Evolutionary conservation across 2,113 vertebrate genomes (phyloP).

Genomic region (Myrmophylax atrothorax): DNA sequence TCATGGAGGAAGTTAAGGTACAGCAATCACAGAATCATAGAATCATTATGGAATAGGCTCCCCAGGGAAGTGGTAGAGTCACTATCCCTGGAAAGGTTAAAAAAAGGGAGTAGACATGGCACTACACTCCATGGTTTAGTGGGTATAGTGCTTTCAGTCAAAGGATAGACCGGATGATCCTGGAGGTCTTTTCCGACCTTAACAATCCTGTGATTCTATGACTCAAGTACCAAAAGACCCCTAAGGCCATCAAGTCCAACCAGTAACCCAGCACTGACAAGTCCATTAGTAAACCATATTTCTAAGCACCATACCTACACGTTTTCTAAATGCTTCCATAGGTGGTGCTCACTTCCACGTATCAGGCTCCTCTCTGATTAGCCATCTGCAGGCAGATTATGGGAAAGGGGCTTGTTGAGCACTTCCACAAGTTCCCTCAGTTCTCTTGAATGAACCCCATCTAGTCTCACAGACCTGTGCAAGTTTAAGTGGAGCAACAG

Average conservation of each 20-base stretch:
- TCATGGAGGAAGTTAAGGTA: neutral
- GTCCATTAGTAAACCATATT: neutral
- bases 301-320: neutral
- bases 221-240: neutral
- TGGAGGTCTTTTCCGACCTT: neutral
- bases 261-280: neutral
- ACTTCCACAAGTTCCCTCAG: neutral
- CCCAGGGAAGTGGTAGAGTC: neutral
- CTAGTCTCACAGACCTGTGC: neutral
- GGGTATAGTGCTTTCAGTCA: neutral
- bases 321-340: neutral
- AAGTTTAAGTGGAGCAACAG: neutral
- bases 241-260: neutral
- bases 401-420: neutral
- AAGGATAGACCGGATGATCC: neutral
- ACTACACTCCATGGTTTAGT: neutral
- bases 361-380: neutral
- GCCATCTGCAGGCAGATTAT: neutral
- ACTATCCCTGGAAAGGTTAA: neutral
- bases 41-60: neutral
- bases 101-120: neutral
- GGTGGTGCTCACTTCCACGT: neutral
- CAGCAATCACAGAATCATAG: neutral
- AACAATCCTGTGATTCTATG: neutral
- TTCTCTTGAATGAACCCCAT: neutral